Base-by-base conservation (phyloP, 2,113 vertebrate genomes). In the Diglossa brunneiventris region DNA sequence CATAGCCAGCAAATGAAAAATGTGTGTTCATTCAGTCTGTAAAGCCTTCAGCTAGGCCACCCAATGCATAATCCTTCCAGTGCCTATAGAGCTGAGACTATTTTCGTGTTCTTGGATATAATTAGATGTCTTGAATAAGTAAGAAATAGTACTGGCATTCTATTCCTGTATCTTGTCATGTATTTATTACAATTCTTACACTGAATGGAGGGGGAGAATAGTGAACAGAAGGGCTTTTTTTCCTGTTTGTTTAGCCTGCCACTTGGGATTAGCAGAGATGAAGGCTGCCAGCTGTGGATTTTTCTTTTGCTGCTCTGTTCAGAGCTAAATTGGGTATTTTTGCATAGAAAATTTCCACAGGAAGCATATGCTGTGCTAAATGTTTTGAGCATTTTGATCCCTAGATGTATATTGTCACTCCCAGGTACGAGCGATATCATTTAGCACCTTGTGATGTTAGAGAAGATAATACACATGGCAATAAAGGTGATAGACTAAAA, bases 281-380 rank as follows among this genome's bases (percentile, higher is more conserved):
- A 93, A 62, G 22, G 70, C 31, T 53, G 35, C 86, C 95, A 95
- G 85, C 66, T 97, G 92, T 70, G 67, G 42, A 22, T 68, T 93
- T 91, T 92, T 80, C 23, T 68, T 94, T 74, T 77, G 52, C 31
- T 96, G n/a, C 61, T 79, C 81, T 84, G 59, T 69, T 92, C 85
- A 86, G 58, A 91, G 74, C 19, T 90, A 90, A 94, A 90, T 35
- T 42, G 41, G 42, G 44, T 91, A 73, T 91, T 95, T 96, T 92
- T 39, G 35, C 56, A 79, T 10, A 24, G 37, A 82, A 89, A 83
- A 77, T 39, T 87, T 96, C 62, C 82, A 81, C n/a, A 74, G 28
- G 44, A 70, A 94, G 67, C 92, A 95, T 94, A 96, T 87, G 92
- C 31, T 91, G 37, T 89, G 91, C 55, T 95, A 92, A 95, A 90